A percentile compares a stretch with the other conserved stretches of the same genome.
Evolutionary conservation across 2,113 vertebrate genomes (phyloP).

Genomic region (Spea bombifrons): DNA sequence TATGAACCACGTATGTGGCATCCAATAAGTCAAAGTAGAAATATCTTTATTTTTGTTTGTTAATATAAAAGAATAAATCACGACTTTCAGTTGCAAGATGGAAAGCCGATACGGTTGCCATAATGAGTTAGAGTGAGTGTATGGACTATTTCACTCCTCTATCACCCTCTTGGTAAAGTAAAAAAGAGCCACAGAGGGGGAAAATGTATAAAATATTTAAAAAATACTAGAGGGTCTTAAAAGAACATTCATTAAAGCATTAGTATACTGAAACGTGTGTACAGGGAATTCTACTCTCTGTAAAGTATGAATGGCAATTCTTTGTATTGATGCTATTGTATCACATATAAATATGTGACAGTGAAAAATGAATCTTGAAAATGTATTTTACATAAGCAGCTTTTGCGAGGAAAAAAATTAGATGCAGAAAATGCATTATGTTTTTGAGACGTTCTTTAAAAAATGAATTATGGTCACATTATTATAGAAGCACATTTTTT

Average conservation of each 20-base stretch:
- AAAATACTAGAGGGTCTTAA: background rate
- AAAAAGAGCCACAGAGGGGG: no score
- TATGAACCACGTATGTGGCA: no score
- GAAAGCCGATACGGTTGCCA: no score
- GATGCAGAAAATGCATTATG: constrained; percentile 42
- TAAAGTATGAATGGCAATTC: constrained; percentile 39
- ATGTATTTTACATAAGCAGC: constrained; percentile 38
- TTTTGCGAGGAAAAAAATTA: constrained; percentile 38
- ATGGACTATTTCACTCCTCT: no score
- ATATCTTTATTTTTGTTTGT: no score
- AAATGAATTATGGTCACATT: constrained; percentile 45
- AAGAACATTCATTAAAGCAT: background rate
- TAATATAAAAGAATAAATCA: no score
- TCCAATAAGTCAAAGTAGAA: no score
- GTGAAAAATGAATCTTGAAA: constrained; percentile 41
- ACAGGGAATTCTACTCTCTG: background rate
- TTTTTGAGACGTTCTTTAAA: constrained; percentile 24
- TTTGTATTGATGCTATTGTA: constrained; percentile 29
- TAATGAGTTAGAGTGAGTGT: no score
- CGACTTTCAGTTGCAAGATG: no score
- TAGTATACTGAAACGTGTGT: background rate
- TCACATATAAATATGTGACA: constrained; percentile 42
- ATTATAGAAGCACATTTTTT: constrained; percentile 35
- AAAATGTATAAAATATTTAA: background rate
- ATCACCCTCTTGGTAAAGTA: no score